Percentiles rank a stretch among this genome's conserved stretches.
Conservation (phyloP, 2,888 invertebrate species). For the Piscicola geometra region DNA sequence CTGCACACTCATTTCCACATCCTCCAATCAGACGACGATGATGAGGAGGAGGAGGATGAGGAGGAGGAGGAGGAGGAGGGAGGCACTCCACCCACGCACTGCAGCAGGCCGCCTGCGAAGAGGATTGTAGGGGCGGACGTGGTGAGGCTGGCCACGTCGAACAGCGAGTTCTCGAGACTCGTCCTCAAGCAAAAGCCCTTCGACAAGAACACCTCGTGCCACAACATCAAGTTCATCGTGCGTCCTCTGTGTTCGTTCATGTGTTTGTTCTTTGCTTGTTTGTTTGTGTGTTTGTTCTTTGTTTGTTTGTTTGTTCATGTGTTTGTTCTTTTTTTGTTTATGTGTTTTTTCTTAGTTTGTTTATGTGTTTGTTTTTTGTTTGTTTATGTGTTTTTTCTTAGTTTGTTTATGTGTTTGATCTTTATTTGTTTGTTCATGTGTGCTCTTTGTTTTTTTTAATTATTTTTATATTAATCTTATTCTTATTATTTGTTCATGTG, state of each 20-base stretch:
- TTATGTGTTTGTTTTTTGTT: neutral
- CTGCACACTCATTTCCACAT: too few relatives aligned
- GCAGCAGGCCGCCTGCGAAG: neutral
- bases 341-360: neutral
- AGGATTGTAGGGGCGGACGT: slow-evolving; percentile 1
- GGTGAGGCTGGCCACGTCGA: neutral
- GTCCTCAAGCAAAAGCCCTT: slow-evolving; percentile 8
- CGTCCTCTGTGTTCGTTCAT: neutral
- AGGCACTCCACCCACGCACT: neutral
- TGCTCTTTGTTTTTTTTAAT: neutral
- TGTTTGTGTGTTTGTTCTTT: neutral
- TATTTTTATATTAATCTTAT: neutral
- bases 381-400: neutral
- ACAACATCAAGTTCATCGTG: slow-evolving; percentile 1
- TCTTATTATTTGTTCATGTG: neutral
- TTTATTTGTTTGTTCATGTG: too few relatives aligned
- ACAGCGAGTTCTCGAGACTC: neutral
- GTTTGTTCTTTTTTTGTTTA: neutral
- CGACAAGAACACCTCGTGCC: slow-evolving; percentile 8
- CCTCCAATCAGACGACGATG: neutral
- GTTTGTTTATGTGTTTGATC: neutral
- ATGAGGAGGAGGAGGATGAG: slow-evolving; percentile 28
- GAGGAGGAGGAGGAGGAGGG: slow-evolving; percentile 21
- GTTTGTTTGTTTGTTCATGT: neutral
- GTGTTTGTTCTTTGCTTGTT: neutral